phyloP scores from a whole-genome alignment of 2,797 vertebrate genomes.

The Chrosomus eos region DNA sequence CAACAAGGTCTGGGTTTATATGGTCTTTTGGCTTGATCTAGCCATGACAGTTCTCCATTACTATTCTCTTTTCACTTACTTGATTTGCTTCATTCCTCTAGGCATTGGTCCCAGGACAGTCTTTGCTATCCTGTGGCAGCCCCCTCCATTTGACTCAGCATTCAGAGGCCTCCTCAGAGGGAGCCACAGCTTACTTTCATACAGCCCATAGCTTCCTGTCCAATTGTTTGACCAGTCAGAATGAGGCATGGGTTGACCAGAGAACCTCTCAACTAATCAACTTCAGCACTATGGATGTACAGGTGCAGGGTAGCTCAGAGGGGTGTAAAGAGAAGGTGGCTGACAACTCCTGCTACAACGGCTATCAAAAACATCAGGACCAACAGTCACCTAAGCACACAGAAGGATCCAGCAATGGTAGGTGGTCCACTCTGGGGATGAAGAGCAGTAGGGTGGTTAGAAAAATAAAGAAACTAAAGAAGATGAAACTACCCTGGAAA shows the following conservation, averaged over 20 bases:
- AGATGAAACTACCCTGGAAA: not conserved
- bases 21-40: not conserved
- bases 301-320: slow-evolving; percentile 38
- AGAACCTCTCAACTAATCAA: slow-evolving; percentile 51
- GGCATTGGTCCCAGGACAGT: slow-evolving; percentile 11
- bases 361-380: slow-evolving; percentile 22
- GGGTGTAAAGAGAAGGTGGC: slow-evolving; percentile 65
- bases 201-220: slow-evolving; percentile 71
- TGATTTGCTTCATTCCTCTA: not conserved
- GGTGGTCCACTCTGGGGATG: slow-evolving; percentile 24
- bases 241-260: slow-evolving; percentile 50
- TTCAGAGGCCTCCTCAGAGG: slow-evolving; percentile 46
- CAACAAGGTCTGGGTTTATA: slow-evolving; percentile 7
- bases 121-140: slow-evolving; percentile 50
- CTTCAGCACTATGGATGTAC: slow-evolving; percentile 60
- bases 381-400: slow-evolving; percentile 32
- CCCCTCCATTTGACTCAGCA: slow-evolving; percentile 41
- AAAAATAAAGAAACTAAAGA: not conserved
- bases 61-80: not conserved
- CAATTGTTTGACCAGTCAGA: slow-evolving; percentile 58
- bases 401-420: slow-evolving; percentile 56
- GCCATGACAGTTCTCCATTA: not conserved
- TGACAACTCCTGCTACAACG: slow-evolving; percentile 70
- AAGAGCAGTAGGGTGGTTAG: not conserved
- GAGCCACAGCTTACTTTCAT: slow-evolving; percentile 61